phyloP scores from a whole-genome alignment of 2,888 invertebrate genomes.

The Lithophane ornitopus region DNA sequence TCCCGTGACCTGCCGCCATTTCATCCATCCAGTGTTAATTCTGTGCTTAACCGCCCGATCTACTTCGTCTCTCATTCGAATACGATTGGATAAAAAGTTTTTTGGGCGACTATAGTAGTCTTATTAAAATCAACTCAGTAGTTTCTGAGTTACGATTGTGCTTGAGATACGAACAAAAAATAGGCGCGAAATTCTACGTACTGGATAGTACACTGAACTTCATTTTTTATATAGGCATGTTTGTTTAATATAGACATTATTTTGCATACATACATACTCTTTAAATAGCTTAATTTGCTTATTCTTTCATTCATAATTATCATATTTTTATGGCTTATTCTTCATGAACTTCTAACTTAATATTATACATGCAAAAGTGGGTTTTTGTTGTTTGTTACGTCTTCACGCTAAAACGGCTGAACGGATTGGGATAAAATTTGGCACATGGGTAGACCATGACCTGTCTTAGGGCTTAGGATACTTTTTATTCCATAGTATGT shows the following conservation, averaged over 20 bases:
- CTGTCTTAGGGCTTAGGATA: too few species aligned
- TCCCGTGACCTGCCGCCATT: too few species aligned
- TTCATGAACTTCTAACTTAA: too few species aligned
- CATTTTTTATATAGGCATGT: constrained; percentile 18
- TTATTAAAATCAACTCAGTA: constrained; percentile 42
- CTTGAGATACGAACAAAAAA: constrained; percentile 37
- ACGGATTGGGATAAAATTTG: too few species aligned
- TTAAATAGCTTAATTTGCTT: neutral
- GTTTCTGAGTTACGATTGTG: constrained; percentile 32
- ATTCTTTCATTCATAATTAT: neutral
- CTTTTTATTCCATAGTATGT: too few species aligned
- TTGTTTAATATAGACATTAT: constrained; percentile 13
- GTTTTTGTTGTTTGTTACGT: too few species aligned
- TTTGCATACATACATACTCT: neutral
- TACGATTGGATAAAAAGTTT: neutral
- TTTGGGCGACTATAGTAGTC: neutral
- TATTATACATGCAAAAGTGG: too few species aligned
- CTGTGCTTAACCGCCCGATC: too few species aligned
- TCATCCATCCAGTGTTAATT: too few species aligned
- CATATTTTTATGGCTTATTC: neutral
- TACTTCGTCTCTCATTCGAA: neutral
- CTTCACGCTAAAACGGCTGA: too few species aligned
- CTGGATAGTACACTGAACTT: constrained; percentile 53
- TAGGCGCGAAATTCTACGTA: constrained; percentile 29
- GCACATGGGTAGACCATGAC: too few species aligned